Base-by-base conservation (phyloP, 1,140 invertebrate species). In the Muscidifurax raptorellus region DNA sequence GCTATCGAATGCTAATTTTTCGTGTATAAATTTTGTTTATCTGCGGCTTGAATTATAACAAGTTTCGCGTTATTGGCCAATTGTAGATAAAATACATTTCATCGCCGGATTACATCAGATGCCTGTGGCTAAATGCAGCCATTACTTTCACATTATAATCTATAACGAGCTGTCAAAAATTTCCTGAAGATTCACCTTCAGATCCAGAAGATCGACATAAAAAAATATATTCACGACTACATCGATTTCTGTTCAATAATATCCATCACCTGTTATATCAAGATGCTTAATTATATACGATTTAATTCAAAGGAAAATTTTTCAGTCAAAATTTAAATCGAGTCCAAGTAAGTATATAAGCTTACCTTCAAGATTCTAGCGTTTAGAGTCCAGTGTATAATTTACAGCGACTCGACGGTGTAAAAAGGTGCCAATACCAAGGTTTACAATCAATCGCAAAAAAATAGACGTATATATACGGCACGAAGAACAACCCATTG, bases 391-490 rank as follows among this genome's bases (percentile, higher is more conserved):
- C 52, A 7, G 52, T 6, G 52, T 59, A 4, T 59, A 59, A 59
- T 59, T 59, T 6, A n/a, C 52, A 59, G 52, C 22, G 15, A 52
- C 47, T 52, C 15, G 47, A 22, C 47, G 47, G 36, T 0, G 30
- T 40, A 52, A 66, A 67, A 36, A 79, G 28, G 27, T 22, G n/a
- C 18, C 36, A 66, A 79, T 79, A n/a, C 64, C 28, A 22, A 66
- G 28, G 18, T 66, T 66, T 36, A n/a, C 2, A 18, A 13, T 9
- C 18, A 7, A 22, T 22, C 6, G 52, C 3, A 59, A 59, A 59
- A 59, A 59, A 59, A 59, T 2, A 22, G 52, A 5, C 52, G 52
- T n/a, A n/a, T 59, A 15, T 47, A 5, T 59, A 59, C 15, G 7
- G 52, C 6, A n/a, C 52, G 52, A 59, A 59, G 22, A 7, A 25